Evolutionary conservation across 2,888 invertebrate species (phyloP), one percentile per base, ranked within the genome.

Genomic region (Eupithecia tripunctaria): DNA sequence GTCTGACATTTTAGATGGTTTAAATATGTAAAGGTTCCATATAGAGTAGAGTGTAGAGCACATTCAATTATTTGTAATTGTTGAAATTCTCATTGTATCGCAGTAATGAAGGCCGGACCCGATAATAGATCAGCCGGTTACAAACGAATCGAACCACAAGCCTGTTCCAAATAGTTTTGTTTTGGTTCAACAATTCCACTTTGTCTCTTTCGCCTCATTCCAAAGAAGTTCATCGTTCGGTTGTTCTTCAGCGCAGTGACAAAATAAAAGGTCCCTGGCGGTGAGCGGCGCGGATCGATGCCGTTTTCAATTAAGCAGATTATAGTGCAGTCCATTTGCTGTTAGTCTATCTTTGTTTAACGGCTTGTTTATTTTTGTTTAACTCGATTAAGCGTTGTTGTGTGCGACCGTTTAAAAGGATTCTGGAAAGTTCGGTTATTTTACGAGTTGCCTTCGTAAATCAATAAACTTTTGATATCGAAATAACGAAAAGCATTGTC

Each of bases 291-390:
- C 18, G 62, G 63, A 67, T 72, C 69, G 67, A 69, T 66, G 10
- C 62, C 68, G 36, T 29, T 67, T 74, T 75, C 74, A 75, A 75
- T 72, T 70, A 75, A 74, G 67, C 67, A 60, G 66, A 21, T 38
- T 64, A 64, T 47, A 51, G 74, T 41, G 70, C 68, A 67, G 56
- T 66, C 68, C 62, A 71, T 74, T 74, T 71, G 62, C 74, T 71
- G 68, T 71, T 71, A 68, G 41, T 70, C 68, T 71, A 43, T 71
- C 63, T 71, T 71, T 71, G 38, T 62, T 69, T 62, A 51, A 68
- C 38, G 62, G n/a, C 21, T 67, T 41, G 18, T 70, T 70, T 62
- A 38, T 69, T 73, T 70, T 65, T 59, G 43, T 72, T 68, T 32
- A 60, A 27, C 62, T 62, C 67, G 43, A 67, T 67, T 36, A 60